These are phyloP conservation scores for Melanargia galathea DNA, from an alignment of 2,888 invertebrate species.

Conservation along the genomic window DNA sequence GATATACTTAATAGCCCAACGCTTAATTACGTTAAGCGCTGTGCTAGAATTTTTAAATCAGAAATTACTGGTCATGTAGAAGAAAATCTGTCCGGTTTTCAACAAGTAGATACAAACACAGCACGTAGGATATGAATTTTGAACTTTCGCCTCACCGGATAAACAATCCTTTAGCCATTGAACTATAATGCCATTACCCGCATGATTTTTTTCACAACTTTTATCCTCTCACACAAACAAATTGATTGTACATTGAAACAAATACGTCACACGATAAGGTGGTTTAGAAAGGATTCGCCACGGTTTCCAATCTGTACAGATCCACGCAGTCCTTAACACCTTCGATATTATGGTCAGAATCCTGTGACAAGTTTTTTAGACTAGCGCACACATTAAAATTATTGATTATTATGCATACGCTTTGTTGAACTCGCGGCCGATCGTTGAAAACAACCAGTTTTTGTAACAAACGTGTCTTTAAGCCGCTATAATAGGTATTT, in stretches of 20 bases:
- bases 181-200: too few relatives aligned
- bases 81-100: too few relatives aligned
- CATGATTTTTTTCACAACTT: too few relatives aligned
- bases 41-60: too few relatives aligned
- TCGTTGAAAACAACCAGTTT: constrained; percentile 14
- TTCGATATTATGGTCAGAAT: not conserved
- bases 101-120: too few relatives aligned
- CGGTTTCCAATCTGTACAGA: constrained; percentile 12
- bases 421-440: constrained; percentile 10
- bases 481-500: constrained; percentile 1
- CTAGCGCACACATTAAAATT: constrained; percentile 18
- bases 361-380: not conserved
- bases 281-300: constrained; percentile 32
- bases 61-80: too few relatives aligned
- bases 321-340: not conserved
- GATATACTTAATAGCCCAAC: too few relatives aligned
- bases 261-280: constrained; percentile 33
- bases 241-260: constrained; percentile 15
- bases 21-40: too few relatives aligned
- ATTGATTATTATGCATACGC: constrained; percentile 23
- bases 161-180: too few relatives aligned
- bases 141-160: too few relatives aligned
- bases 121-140: too few relatives aligned
- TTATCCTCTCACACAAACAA: not conserved
- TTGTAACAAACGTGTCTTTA: constrained; percentile 12